Evolutionary conservation across 2,888 invertebrate species (phyloP).

Genomic region (Gymnosoma rotundatum): DNA sequence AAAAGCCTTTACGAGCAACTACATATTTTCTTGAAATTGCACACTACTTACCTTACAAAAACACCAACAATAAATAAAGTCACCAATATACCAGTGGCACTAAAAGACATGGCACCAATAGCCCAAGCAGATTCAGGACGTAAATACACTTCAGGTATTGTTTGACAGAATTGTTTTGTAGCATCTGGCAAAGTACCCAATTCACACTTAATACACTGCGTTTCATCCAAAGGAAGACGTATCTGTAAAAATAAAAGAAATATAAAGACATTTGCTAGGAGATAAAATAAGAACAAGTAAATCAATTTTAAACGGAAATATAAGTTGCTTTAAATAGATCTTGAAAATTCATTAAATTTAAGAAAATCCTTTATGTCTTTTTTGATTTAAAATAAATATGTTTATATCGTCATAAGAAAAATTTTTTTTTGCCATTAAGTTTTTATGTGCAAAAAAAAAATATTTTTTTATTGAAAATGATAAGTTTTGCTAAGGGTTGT

Average conservation of each 20-base stretch:
- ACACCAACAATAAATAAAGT: conserved; percentile 91
- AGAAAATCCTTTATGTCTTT: too few species aligned
- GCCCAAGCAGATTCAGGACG: conserved; percentile 94
- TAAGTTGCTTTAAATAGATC: too few species aligned
- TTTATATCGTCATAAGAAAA: too few species aligned
- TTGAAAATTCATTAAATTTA: too few species aligned
- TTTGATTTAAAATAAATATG: too few species aligned
- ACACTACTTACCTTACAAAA: conserved; percentile 85
- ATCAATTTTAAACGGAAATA: too few species aligned
- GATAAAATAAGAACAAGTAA: not conserved
- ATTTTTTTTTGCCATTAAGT: too few species aligned
- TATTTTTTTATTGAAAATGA: too few species aligned
- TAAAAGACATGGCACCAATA: conserved; percentile 95
- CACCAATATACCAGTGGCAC: conserved; percentile 91
- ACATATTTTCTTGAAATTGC: not conserved
- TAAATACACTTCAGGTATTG: conserved; percentile 92
- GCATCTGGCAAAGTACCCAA: conserved; percentile 92
- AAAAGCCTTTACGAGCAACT: too few species aligned
- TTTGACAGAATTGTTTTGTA: conserved; percentile 88
- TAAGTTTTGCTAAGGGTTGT: too few species aligned
- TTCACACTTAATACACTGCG: conserved; percentile 91
- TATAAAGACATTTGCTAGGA: not conserved
- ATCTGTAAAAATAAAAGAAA: conserved; percentile 84
- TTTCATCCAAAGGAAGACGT: conserved; percentile 90
- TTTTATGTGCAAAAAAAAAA: too few species aligned